Conservation (phyloP, 2,888 invertebrate species). For the Zhengitettix transpicula region DNA sequence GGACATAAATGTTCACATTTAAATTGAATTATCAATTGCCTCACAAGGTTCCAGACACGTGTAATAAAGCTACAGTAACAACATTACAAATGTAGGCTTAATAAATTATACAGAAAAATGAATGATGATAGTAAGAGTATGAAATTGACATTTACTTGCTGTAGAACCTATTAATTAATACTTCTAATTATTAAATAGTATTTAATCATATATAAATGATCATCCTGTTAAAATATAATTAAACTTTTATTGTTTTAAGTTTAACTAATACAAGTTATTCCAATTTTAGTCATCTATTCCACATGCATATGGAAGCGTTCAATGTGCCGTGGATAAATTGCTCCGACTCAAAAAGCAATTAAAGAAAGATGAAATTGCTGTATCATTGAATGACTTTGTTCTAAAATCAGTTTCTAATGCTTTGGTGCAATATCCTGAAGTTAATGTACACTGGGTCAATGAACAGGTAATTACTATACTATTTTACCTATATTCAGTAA, state of each 20-base stretch:
- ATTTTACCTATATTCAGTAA: conserved; percentile 14
- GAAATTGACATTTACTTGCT: too few relatives aligned
- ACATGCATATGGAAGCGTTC: conserved; percentile 43
- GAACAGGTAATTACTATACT: conserved; percentile 23
- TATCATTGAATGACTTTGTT: conserved; percentile 49
- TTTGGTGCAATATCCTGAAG: conserved; percentile 30
- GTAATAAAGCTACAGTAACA: too few relatives aligned
- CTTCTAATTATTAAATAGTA: too few relatives aligned
- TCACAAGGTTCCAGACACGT: too few relatives aligned
- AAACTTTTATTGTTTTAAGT: not conserved
- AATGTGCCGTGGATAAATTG: conserved; percentile 34
- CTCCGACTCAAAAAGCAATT: conserved; percentile 33
- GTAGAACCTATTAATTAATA: too few relatives aligned
- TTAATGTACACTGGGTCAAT: conserved; percentile 31
- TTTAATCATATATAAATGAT: not conserved
- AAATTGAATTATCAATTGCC: too few relatives aligned
- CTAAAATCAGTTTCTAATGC: conserved; percentile 45
- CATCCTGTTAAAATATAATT: not conserved
- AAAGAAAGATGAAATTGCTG: conserved; percentile 31
- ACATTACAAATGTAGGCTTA: too few relatives aligned
- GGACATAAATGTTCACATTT: too few relatives aligned
- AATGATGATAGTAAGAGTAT: too few relatives aligned
- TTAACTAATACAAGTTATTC: not conserved
- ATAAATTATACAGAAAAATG: too few relatives aligned
- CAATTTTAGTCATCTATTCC: conserved; percentile 38